Evolutionary conservation across 2,113 vertebrate genomes (phyloP), one percentile per base, ranked within the genome.

Genomic region (Leptodactylus fuscus): DNA sequence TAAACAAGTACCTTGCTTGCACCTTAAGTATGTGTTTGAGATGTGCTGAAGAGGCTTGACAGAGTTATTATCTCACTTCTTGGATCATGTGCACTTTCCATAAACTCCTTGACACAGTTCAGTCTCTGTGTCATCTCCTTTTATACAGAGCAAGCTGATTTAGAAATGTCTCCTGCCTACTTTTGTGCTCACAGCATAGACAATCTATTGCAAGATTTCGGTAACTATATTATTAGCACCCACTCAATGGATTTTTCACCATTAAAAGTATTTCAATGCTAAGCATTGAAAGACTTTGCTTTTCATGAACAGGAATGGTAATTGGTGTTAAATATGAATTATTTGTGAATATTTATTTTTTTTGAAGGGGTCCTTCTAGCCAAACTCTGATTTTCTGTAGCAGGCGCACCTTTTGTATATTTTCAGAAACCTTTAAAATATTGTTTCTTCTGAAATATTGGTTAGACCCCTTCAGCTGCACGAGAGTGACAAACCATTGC

Each of bases 381-480:
- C 29, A 32, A 27, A 67, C 15, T 67, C 1, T 62, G n/a, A 27
- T 13, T 67, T 29, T 67, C 16, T 22, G 13, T 69, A 69, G 32
- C 62, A 67, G 65, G 15, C 22, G 2, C 32, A 69, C 18, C 65
- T 69, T 65, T 69, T 36, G 34, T 69, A 38, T 7, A 69, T 69
- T 34, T 22, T 34, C 34, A 22, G 36, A 22, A 36, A 20, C 11
- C 18, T n/a, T 22, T 36, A 38, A 69, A 38, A 69, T 24, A 34
- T 67, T 67, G 62, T 29, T 67, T n/a, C n/a, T n/a, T n/a, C n/a
- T 67, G 62, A 67, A 34, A 67, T 22, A 69, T 69, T 69, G 65
- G 65, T 38, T 69, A 18, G 65, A 32, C 65, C 65, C 65, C 16
- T 69, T 27, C 38, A 38, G 65, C 65, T 69, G 32, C 11, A 18